A percentile compares a stretch with the other conserved stretches of the same genome.
phyloP scores from a whole-genome alignment of 2,113 vertebrate genomes.

The Deroptyus accipitrinus region DNA sequence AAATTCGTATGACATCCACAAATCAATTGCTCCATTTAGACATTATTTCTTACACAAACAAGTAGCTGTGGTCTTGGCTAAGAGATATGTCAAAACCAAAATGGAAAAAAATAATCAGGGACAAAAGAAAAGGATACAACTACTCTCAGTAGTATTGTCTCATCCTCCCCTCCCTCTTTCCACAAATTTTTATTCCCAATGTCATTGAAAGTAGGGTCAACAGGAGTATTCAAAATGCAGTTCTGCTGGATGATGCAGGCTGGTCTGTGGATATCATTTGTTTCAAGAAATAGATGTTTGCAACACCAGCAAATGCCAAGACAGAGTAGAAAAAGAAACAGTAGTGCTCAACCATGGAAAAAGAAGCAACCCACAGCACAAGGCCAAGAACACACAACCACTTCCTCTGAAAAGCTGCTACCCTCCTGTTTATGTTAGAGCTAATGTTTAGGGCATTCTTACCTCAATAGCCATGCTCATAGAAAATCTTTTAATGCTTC shows the following conservation, averaged over 20 bases:
- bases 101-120: neutral
- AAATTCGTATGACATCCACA: constrained; percentile 31
- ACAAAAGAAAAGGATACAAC: neutral
- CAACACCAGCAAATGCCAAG: neutral
- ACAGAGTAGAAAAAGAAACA: neutral
- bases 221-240: neutral
- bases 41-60: constrained; percentile 36
- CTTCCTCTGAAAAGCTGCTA: constrained; percentile 44
- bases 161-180: neutral
- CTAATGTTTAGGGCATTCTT: neutral
- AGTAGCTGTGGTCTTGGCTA: constrained; percentile 2
- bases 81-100: neutral
- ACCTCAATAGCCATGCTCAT: neutral
- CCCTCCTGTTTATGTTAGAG: constrained; percentile 2
- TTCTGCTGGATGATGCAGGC: neutral
- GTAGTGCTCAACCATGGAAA: constrained; percentile 2
- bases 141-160: neutral
- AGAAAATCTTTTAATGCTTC: neutral
- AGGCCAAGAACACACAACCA: constrained; percentile 46
- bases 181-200: neutral
- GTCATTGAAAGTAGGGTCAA: neutral
- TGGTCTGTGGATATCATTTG: neutral
- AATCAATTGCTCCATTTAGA: constrained; percentile 48
- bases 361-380: constrained; percentile 38
- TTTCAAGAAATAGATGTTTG: neutral